These are phyloP conservation scores for Neria commutata DNA, from an alignment of 2,888 invertebrate species.

Conservation along the genomic window DNA sequence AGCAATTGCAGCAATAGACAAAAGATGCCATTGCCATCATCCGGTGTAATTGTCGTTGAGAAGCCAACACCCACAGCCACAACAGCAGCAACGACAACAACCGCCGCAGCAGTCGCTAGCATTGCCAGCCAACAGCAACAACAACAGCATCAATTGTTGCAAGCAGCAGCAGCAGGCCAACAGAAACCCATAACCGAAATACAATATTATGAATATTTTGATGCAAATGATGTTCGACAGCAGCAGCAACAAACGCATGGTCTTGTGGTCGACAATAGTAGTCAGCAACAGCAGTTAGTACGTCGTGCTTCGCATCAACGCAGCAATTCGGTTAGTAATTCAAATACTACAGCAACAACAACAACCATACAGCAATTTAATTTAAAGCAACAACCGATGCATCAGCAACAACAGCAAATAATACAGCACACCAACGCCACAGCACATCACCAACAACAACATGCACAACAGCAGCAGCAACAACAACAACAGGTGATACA, in stretches of 20 bases:
- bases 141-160: constrained; percentile 29
- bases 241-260: constrained; percentile 23
- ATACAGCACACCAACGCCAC: constrained; percentile 6
- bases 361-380: constrained; percentile 22
- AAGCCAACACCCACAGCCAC: constrained; percentile 42
- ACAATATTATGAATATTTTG: constrained; percentile 41
- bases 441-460: constrained; percentile 34
- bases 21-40: constrained; percentile 49
- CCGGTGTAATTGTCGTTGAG: constrained; percentile 56
- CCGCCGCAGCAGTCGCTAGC: constrained; percentile 9
- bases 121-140: constrained; percentile 25
- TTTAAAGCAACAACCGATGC: constrained; percentile 29
- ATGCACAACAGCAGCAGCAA: constrained; percentile 37
- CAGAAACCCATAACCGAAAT: constrained; percentile 34
- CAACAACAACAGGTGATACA: constrained; percentile 47
- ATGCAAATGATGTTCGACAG: constrained; percentile 35
- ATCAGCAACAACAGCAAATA: constrained; percentile 32
- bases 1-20: constrained; percentile 10
- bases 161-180: constrained; percentile 31
- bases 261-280: constrained; percentile 39
- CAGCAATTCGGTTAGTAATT: constrained; percentile 7
- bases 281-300: constrained; percentile 20
- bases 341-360: constrained; percentile 6
- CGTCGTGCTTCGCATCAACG: constrained; percentile 20
- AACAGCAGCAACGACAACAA: constrained; percentile 34